A percentile compares a stretch with the other conserved stretches of the same genome.
Evolutionary conservation across 2,113 vertebrate species (phyloP).

Genomic region (Eublepharis macularius): DNA sequence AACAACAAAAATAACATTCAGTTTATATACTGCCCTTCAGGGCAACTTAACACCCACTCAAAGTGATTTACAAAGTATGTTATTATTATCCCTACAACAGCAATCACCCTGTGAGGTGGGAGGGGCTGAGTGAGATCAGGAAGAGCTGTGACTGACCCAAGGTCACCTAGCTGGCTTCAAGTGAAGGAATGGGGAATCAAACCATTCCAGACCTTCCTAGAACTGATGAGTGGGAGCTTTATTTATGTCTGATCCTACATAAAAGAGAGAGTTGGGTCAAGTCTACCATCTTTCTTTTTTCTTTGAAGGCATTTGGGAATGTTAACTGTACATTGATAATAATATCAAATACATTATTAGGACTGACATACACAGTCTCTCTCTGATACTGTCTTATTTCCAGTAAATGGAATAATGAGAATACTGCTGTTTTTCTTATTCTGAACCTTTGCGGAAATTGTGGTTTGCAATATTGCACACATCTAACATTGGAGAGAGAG

Average conservation of each 20-base stretch:
- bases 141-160: too few relatives aligned
- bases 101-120: too few relatives aligned
- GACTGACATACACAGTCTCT: not conserved
- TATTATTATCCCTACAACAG: too few relatives aligned
- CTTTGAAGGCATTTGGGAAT: not conserved
- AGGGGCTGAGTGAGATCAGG: too few relatives aligned
- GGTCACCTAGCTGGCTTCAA: too few relatives aligned
- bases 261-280: not conserved
- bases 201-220: not conserved
- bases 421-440: not conserved
- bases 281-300: not conserved
- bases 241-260: not conserved
- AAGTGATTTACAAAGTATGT: too few relatives aligned
- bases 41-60: too few relatives aligned
- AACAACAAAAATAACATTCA: too few relatives aligned
- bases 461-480: slow-evolving; percentile 44
- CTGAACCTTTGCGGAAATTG: not conserved
- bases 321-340: not conserved
- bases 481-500: slow-evolving; percentile 33
- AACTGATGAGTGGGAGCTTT: not conserved
- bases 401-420: not conserved
- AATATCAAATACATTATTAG: not conserved
- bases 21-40: too few relatives aligned
- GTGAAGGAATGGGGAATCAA: too few relatives aligned
- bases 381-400: slow-evolving; percentile 2